Conservation (phyloP, 2,113 vertebrate genomes). For the Colossoma macropomum region DNA sequence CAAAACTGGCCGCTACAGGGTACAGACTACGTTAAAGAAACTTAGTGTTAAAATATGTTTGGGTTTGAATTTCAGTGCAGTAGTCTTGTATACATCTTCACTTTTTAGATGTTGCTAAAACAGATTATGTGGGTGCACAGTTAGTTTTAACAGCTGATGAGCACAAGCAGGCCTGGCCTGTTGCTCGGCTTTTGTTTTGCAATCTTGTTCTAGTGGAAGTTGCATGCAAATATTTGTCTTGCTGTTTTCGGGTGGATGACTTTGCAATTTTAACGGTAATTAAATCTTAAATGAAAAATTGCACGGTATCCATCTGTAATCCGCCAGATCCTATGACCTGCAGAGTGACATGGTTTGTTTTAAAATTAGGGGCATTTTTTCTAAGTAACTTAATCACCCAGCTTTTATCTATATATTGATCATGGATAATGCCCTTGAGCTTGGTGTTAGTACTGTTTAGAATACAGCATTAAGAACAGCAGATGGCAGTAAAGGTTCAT, state of each 20-base stretch:
- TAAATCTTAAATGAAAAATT: slow-evolving; percentile 83
- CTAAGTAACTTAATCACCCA: not conserved
- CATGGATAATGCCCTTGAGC: not conserved
- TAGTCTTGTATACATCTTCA: not conserved
- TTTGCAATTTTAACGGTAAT: slow-evolving; percentile 90
- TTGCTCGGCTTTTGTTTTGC: not conserved
- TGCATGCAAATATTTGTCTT: slow-evolving; percentile 73
- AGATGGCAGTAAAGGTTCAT: slow-evolving; percentile 68
- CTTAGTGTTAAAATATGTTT: not conserved
- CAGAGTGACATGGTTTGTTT: not conserved
- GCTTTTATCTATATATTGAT: not conserved
- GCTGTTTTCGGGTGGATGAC: slow-evolving; percentile 96
- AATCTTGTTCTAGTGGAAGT: not conserved
- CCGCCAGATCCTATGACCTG: slow-evolving; percentile 80
- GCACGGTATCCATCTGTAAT: slow-evolving; percentile 98
- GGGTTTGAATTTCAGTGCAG: not conserved
- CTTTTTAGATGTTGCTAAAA: not conserved
- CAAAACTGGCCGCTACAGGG: slow-evolving; percentile 86
- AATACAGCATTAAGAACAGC: slow-evolving; percentile 37
- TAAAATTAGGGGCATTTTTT: not conserved
- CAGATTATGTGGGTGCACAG: not conserved
- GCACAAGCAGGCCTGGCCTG: not conserved
- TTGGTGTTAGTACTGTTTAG: not conserved
- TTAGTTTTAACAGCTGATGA: not conserved
- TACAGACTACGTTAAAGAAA: not conserved